Evolutionary conservation across 2,888 invertebrate species (phyloP).

Genomic region (Nomada ferruginata): DNA sequence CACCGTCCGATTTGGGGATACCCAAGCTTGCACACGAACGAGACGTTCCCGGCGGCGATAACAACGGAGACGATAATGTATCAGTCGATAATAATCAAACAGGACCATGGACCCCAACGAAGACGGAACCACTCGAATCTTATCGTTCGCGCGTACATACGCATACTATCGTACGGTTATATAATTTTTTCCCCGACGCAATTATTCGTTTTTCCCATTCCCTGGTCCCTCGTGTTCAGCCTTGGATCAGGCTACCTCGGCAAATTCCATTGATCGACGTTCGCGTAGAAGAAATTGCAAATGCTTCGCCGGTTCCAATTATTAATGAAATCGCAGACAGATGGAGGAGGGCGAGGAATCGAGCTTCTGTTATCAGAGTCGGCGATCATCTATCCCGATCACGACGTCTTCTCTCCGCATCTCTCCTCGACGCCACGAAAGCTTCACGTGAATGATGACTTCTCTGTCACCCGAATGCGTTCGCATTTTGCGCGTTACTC

Average conservation of each 20-base stretch:
- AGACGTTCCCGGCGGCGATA: constrained; percentile 14
- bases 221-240: not conserved
- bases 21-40: not conserved
- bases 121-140: constrained; percentile 30
- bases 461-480: not conserved
- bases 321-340: constrained; percentile 11
- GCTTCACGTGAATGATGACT: constrained; percentile 61
- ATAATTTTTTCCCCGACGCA: not conserved
- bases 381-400: constrained; percentile 65
- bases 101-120: constrained; percentile 61
- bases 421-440: constrained; percentile 42
- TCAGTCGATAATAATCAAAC: constrained; percentile 18
- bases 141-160: not conserved
- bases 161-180: not conserved
- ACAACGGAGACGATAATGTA: constrained; percentile 27
- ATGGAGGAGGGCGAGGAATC: constrained; percentile 1
- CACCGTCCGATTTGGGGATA: not conserved
- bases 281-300: not conserved
- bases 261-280: not conserved
- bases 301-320: not conserved
- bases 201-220: not conserved
- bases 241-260: not conserved
- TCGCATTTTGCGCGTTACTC: constrained; percentile 1
- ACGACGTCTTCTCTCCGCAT: constrained; percentile 41
- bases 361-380: constrained; percentile 52